Percentiles rank a stretch among this genome's conserved stretches.
phyloP scores from a whole-genome alignment of 1,140 invertebrate species.

The Pseudomyrmex sp. region DNA sequence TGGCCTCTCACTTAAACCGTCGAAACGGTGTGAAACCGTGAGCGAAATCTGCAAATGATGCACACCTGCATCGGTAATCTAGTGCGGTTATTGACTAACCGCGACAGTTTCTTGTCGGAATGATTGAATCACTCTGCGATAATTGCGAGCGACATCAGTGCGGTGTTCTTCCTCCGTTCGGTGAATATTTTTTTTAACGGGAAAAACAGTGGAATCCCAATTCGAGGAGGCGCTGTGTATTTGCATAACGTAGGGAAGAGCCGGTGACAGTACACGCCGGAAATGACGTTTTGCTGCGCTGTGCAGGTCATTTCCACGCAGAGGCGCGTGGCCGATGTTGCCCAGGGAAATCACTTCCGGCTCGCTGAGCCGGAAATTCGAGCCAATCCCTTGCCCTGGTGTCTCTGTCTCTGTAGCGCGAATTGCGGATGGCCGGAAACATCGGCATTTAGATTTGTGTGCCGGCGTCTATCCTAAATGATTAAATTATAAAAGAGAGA shows the following conservation, averaged over 20 bases:
- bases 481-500: slow-evolving; percentile 45
- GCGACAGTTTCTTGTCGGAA: background rate
- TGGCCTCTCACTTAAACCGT: slow-evolving; percentile 14
- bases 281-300: slow-evolving; percentile 72
- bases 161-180: background rate
- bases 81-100: background rate
- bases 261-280: slow-evolving; percentile 64
- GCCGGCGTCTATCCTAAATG: slow-evolving; percentile 21
- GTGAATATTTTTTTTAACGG: background rate
- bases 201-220: background rate
- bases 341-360: slow-evolving; percentile 75
- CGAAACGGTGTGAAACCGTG: background rate
- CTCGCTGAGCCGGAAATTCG: slow-evolving; percentile 75
- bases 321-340: slow-evolving; percentile 64
- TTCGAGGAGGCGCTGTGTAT: slow-evolving; percentile 40
- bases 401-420: slow-evolving; percentile 42
- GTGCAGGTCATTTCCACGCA: slow-evolving; percentile 75
- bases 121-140: background rate
- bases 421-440: slow-evolving; percentile 48
- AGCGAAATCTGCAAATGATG: background rate
- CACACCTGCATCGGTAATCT: background rate
- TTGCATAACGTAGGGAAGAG: slow-evolving; percentile 67
- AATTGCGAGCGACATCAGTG: background rate
- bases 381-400: slow-evolving; percentile 68
- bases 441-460: slow-evolving; percentile 59